A percentile compares a stretch with the other conserved stretches of the same genome.
Conservation (phyloP, 2,797 vertebrate genomes). For the Acanthurus leucopareius region DNA sequence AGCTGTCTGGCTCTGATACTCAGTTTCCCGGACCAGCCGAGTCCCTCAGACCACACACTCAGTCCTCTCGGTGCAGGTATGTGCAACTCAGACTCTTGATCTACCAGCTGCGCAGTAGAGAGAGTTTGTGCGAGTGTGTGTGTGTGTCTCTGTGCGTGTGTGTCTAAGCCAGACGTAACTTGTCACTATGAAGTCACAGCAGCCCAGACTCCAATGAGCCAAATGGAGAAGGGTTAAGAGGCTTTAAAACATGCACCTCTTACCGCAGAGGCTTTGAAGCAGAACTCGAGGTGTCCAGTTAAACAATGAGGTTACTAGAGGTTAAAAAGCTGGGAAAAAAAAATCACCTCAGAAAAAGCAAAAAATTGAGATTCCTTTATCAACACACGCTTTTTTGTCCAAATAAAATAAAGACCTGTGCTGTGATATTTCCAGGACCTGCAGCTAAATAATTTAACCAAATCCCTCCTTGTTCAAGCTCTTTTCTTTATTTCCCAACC, state of each 20-base stretch:
- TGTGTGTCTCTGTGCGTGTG: constrained; percentile 17
- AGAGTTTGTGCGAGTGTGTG: constrained; percentile 12
- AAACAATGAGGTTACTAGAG: constrained; percentile 24
- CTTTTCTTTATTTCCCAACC: constrained; percentile 8
- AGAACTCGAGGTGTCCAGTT: constrained; percentile 47
- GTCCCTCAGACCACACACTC: constrained; percentile 66
- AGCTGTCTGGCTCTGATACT: constrained; percentile 55
- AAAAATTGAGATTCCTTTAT: constrained; percentile 11
- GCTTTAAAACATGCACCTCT: constrained; percentile 65
- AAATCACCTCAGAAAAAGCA: constrained; percentile 26
- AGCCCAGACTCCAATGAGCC: constrained; percentile 54
- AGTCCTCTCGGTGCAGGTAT: constrained; percentile 56
- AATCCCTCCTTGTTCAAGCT: constrained; percentile 24
- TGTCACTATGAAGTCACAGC: constrained; percentile 44
- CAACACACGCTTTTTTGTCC: constrained; percentile 13
- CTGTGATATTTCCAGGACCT: constrained; percentile 6
- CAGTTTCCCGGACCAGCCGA: constrained; percentile 63
- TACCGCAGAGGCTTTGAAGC: constrained; percentile 61
- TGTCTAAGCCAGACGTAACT: constrained; percentile 51
- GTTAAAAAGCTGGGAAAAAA: not conserved
- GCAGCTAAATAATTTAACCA: constrained; percentile 10
- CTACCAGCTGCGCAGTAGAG: constrained; percentile 53
- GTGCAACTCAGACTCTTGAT: constrained; percentile 67
- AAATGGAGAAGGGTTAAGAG: constrained; percentile 64
- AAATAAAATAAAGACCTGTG: constrained; percentile 12